A percentile compares a stretch with the other conserved stretches of the same genome.
Evolutionary conservation across 1,140 invertebrate species (phyloP).

Genomic region (Aphelinus certus): DNA sequence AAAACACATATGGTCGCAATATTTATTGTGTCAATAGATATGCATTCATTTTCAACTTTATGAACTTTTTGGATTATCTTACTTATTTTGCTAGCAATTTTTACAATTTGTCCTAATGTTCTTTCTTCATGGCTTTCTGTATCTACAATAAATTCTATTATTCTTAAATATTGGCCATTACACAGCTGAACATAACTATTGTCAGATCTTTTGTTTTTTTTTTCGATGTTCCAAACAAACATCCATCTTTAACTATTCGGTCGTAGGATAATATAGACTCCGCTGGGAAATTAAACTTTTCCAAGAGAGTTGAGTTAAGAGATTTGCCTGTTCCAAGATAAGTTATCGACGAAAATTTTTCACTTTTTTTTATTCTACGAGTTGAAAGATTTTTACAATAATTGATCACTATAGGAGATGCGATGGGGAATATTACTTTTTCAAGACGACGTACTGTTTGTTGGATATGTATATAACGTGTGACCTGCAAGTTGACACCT

Average conservation of each 20-base stretch:
- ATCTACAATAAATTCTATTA: neutral
- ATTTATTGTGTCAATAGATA: too few species aligned
- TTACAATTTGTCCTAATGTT: neutral
- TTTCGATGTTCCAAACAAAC: neutral
- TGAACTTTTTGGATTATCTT: too few species aligned
- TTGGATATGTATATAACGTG: neutral
- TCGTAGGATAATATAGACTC: neutral
- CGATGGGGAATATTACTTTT: neutral
- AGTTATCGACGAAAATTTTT: neutral
- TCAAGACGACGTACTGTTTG: neutral
- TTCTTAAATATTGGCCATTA: neutral
- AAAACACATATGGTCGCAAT: too few species aligned
- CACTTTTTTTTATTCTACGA: neutral
- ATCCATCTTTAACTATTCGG: neutral
- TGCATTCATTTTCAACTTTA: too few species aligned
- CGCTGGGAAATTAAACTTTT: neutral
- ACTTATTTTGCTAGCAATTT: too few species aligned
- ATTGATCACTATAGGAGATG: neutral
- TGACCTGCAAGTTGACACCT: neutral
- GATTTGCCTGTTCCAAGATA: neutral
- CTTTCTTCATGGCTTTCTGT: neutral
- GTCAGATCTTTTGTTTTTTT: neutral
- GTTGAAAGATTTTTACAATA: neutral
- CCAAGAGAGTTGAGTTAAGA: neutral
- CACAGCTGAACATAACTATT: conserved; percentile 8